Base-by-base conservation (phyloP, 2,797 vertebrate species). In the Halcyon chelicuti region DNA sequence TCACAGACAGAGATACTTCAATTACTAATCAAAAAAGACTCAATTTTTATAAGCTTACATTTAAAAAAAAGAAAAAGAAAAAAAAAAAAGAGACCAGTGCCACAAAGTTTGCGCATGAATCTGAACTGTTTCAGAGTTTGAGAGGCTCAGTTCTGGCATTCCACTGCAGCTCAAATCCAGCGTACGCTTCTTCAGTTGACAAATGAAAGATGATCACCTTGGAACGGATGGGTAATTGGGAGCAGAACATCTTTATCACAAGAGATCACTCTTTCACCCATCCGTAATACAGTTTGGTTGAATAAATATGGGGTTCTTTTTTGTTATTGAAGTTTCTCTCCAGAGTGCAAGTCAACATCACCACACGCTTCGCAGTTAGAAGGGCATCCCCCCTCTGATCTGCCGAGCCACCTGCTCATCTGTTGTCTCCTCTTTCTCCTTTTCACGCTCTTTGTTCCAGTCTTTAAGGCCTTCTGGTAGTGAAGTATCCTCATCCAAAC, bases 381-480 rank as follows among this genome's bases (percentile, higher is more conserved):
- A 99, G 1, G 98, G 99, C 98, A 98, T 97, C 63, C 97, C 98
- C 82, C 98, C 98, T 49, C 74, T 98, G 96, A 98, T 98, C 96
- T 99, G 98, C 40, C 98, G 98, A 31, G 98, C 98, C 25, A 98
- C 98, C 96, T 98, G 98, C 82, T 99, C 99, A 4, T 98, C 98
- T 2, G 82, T 97, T 35, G 97, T 97, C 95, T 99, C 98, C 77
- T 99, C 98, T 21, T 98, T 98, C 63, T 99, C 98, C 55, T 97
- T 98, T 61, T 98, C 97, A 17, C 98, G 97, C 37, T 99, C 99
- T 96, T 98, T 99, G 97, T 99, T 99, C 99, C 99, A 99, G 98
- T 99, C 99, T 97, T 99, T 99, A 88, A 99, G 98, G 80, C 99
- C 99, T 92, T 99, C 99, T 0, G 99, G 99, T 75, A 99, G 98